Base-by-base conservation (phyloP, 2,888 invertebrate genomes). In the Tupiocoris notatus region DNA sequence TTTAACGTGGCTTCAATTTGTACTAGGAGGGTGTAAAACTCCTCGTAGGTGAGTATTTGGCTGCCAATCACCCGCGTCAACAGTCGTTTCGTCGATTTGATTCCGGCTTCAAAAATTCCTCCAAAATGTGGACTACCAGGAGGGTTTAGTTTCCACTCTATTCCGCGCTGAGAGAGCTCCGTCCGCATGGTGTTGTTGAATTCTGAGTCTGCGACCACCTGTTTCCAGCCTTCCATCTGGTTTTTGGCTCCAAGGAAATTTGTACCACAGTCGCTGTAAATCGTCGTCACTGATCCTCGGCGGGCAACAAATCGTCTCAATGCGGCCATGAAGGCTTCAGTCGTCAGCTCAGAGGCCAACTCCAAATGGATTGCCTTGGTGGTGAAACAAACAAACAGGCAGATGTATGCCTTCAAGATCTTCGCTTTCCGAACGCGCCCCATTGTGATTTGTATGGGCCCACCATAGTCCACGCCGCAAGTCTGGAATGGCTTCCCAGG, bases 341-440 rank as follows among this genome's bases (percentile, higher is more conserved):
- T 79, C 2, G 79, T 64, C 0, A 81, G 61, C 6, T 77, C 78
- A 1, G 77, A 75, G 0, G 77, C 80, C 2, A 79, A 21, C 61
- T 81, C 81, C 0, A 81, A 57, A 25, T 81, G 80, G 1, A 80
- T 39, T 0, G 80, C 79, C 57, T 78, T 79, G 0, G 81, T 82
- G 0, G 77, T 64, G 21, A 82, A 77, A 67, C 82, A 82, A 54
- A 82, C 77, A 23, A 80, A 81, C 0, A 81, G 18, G 9, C 77
- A 67, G 2, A 81, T 59, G 66, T 80, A 81, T 23, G 63, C 78
- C 61, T 80, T 80, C 1, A 67, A 39, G 7, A 54, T 18, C 24
- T 23, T 65, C 1, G 75, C n/a, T n/a, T 74, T 75, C 62, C 79
- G 74, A 0, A 68, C 17, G 12, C 74, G 54, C n/a, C 18, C 3